Base-by-base conservation (phyloP, 2,797 vertebrate genomes). In the Podarcis lilfordi region DNA sequence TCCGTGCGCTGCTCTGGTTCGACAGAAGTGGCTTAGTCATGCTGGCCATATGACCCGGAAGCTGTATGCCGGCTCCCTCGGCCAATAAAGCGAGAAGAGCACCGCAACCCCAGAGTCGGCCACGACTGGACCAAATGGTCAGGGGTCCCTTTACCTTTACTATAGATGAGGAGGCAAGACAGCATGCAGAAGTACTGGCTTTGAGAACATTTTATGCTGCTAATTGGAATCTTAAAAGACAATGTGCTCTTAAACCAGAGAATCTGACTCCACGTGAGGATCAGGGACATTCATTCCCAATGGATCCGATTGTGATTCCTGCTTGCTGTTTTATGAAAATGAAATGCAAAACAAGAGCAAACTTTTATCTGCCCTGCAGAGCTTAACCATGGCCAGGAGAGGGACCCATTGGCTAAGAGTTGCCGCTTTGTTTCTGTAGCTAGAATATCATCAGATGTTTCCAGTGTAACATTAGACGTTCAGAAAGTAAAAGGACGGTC, bases 331-430 rank as follows among this genome's bases (percentile, higher is more conserved):
- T 74, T 55, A 29, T 43, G 32, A 32, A 66, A 76, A 2, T 13
- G 32, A 37, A 83, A 69, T n/a, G 68, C 7, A 37, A 32, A 76
- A 64, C 1, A 4, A 75, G n/a, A 66, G 32, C 27, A 55, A 68
- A 55, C 1, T 64, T n/a, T 19, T 82, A 35, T 35, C 35, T 83
- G 21, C 85, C 25, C 29, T 89, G 88, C 83, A 89, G 27, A 32
- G 68, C n/a, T 6, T 1, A 10, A 2, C 37, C 59, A 80, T 13
- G 8, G 74, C 96, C 97, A 97, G 95, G 91, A 96, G 97, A 97
- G 97, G 96, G 97, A 94, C 93, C 94, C 94, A 91, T 97, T 97
- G 97, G 89, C 97, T 96, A 97, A 97, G 94, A 93, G 91, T 96
- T 97, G 94, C 86, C 90, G 85, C 40, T n/a, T 74, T 82, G 37